Evolutionary conservation across 2,888 invertebrate genomes (phyloP).

Genomic region (Amphiduros pacificus): DNA sequence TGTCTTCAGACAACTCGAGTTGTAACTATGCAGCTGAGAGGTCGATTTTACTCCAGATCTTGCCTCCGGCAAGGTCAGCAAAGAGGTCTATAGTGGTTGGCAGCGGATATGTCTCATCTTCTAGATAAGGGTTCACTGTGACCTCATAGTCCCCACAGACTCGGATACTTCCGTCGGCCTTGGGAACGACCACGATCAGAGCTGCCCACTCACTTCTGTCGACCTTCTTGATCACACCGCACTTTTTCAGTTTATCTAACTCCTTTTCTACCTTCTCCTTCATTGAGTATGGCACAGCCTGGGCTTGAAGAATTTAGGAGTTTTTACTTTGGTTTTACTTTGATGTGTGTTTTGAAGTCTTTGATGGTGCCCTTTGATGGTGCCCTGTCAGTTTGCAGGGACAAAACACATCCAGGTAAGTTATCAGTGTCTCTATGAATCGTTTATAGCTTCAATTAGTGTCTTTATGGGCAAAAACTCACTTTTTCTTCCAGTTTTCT

Average conservation of each 20-base stretch:
- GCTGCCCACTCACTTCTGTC: constrained; percentile 30
- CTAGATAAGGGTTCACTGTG: constrained; percentile 21
- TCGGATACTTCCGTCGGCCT: constrained; percentile 21
- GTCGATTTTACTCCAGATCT: not conserved
- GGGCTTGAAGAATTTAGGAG: constrained; percentile 28
- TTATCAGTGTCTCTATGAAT: no score
- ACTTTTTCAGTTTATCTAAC: constrained; percentile 23
- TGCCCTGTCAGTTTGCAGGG: no score
- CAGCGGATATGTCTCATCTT: not conserved
- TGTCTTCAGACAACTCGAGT: not conserved
- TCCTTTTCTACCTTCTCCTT: constrained; percentile 26
- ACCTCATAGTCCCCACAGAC: constrained; percentile 20
- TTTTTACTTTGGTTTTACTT: constrained; percentile 20
- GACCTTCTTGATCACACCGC: constrained; percentile 24
- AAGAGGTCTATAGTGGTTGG: not conserved
- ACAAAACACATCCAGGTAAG: no score
- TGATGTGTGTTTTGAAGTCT: constrained; percentile 19
- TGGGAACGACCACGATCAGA: constrained; percentile 26
- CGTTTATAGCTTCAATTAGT: no score
- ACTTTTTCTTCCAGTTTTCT: no score
- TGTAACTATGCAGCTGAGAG: not conserved
- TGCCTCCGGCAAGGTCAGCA: not conserved
- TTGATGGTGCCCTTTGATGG: not conserved
- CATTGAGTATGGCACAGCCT: constrained; percentile 30
- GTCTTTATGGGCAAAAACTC: no score